Evolutionary conservation across 2,888 invertebrate genomes (phyloP), one percentile per base, ranked within the genome.

Genomic region (Brachyptera risi): DNA sequence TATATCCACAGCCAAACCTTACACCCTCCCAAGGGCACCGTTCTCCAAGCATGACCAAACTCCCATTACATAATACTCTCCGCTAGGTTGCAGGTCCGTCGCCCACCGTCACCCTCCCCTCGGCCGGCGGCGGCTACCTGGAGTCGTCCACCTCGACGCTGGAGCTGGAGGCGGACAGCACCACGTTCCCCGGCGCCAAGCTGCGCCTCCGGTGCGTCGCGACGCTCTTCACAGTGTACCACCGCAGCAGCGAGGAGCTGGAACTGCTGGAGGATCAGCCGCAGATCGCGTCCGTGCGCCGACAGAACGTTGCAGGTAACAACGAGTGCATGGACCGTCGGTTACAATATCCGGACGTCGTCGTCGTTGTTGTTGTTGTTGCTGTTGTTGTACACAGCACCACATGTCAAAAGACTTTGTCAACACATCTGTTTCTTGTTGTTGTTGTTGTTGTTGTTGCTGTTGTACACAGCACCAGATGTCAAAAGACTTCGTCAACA

Each of bases 241-340:
- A 80, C 67, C 65, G 62, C 17, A 79, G 80, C 57, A 84, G 83
- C 71, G 76, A 81, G 65, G 83, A 82, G 54, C 72, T 84, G 62
- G 81, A 83, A 44, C 75, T 84, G 62, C 77, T 79, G 44, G 84
- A 84, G 61, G 79, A 83, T 58, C 81, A 80, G 21, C 81, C 83
- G 1, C 83, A 82, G 64, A 82, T 83, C 5, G 84, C 83, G 2
- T 83, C 83, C 31, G 84, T 84, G 19, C 74, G 84, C 66, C 81
- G 73, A 60, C 75, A 76, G 4, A 76, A 60, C 44, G 54, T 54
- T 38, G 56, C 63, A 11, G 63, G 65, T 65, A 31, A 63, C 19
- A n/a, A n/a, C n/a, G n/a, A n/a, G n/a, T n/a, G n/a, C n/a, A n/a
- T n/a, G n/a, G n/a, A n/a, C n/a, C n/a, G n/a, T n/a, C n/a, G n/a